phyloP scores from a whole-genome alignment of 1,140 invertebrate genomes.

The Papilio glaucus region DNA sequence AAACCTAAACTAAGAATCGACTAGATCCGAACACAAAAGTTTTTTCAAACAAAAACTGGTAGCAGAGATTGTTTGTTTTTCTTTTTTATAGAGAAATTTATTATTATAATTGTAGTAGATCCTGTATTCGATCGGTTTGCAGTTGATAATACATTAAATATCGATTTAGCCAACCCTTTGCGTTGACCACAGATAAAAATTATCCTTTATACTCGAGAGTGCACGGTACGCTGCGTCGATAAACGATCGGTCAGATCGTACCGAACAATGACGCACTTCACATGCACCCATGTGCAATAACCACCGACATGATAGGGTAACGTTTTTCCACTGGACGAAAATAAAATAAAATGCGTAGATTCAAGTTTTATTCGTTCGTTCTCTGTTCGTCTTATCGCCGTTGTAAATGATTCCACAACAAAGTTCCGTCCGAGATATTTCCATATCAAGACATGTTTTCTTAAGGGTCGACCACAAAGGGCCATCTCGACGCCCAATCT shows the following conservation, averaged over 20 bases:
- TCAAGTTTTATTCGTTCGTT: slow-evolving; percentile 66
- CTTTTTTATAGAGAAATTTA: not conserved
- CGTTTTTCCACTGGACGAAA: slow-evolving; percentile 43
- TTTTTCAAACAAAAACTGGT: too few relatives aligned
- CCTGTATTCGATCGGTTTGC: not conserved
- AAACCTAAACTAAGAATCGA: too few relatives aligned
- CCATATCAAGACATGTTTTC: slow-evolving; percentile 83
- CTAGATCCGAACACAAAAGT: too few relatives aligned
- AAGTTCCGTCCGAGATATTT: slow-evolving; percentile 77
- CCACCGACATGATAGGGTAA: slow-evolving; percentile 58
- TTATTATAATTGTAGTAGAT: not conserved
- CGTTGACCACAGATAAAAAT: slow-evolving; percentile 62
- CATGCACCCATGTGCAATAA: slow-evolving; percentile 67
- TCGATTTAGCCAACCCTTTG: slow-evolving; percentile 47
- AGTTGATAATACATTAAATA: slow-evolving; percentile 30
- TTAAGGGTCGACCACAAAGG: slow-evolving; percentile 81
- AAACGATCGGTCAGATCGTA: slow-evolving; percentile 63
- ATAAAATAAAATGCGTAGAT: slow-evolving; percentile 54
- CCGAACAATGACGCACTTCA: slow-evolving; percentile 68
- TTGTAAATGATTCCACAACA: slow-evolving; percentile 77
- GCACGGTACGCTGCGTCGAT: slow-evolving; percentile 65
- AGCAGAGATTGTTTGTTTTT: not conserved
- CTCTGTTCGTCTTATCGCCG: slow-evolving; percentile 70
- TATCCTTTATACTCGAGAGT: slow-evolving; percentile 69
- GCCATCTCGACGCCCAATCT: slow-evolving; percentile 81